Base-by-base conservation (phyloP, 2,113 vertebrate genomes). In the Pipra filicauda region DNA sequence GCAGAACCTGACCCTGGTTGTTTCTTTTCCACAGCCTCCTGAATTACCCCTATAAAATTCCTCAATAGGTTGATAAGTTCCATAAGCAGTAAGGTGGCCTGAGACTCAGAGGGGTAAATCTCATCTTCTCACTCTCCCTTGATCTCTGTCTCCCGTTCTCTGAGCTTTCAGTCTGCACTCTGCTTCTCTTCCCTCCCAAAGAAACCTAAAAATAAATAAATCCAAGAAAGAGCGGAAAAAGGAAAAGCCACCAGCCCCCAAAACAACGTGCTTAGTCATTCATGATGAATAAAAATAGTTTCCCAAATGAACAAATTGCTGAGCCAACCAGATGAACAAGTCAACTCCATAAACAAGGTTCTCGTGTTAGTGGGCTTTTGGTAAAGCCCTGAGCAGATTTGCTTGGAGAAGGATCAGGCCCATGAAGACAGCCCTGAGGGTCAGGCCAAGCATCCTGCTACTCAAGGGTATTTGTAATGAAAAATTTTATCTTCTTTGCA, bases 201-300 rank as follows among this genome's bases (percentile, higher is more conserved):
- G 72, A 59, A 96, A 83, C 44, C 92, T 90, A 94, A 96, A 97
- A 95, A 97, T 96, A 92, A 91, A 91, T 62, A 91, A 87, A 81
- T 59, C 51, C 84, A 93, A 93, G 66, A 88, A 94, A 73, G 58
- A 95, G 54, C 30, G 6, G 66, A 88, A 95, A 94, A 84, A 91
- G 77, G 48, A 74, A 90, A 95, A 92, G 77, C 77, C 88, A 95
- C 52, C 88, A 95, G 70, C 80, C 94, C 95, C 93, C 73, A 91
- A 92, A 94, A 62, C 17, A 76, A 95, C 30, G 31, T 91, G 67
- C 73, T 95, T 94, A 71, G 44, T 96, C 91, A 94, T 82, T 87
- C 39, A 49, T 9, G 46, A 28, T 58, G 81, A 93, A 49, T 85
- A 96, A 96, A 96, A 97, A 94, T 93, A 97, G 81, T 91, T 95